Conservation (phyloP, 2,797 vertebrate species). For the Pseudocheirus occidentalis region DNA sequence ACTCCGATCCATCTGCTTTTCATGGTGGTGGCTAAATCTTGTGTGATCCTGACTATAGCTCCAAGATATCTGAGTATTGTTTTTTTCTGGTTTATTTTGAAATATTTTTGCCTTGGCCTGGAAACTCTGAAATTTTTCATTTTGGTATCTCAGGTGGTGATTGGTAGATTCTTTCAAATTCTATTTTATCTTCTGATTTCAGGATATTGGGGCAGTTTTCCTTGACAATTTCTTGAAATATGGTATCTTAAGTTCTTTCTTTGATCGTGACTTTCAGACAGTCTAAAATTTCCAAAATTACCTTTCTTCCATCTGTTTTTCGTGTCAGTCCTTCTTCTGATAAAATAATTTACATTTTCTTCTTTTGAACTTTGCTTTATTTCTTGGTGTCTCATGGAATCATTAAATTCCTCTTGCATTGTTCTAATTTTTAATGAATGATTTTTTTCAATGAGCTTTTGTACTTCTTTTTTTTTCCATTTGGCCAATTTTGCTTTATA, state of each 20-base stretch:
- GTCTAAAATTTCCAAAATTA: background rate
- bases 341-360: background rate
- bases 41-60: background rate
- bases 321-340: background rate
- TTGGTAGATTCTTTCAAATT: background rate
- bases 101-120: background rate
- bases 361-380: background rate
- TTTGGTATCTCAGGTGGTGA: background rate
- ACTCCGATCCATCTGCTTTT: background rate
- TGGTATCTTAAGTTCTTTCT: background rate
- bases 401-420: background rate
- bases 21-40: background rate
- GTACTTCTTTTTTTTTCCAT: background rate
- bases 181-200: background rate
- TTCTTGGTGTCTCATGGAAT: background rate
- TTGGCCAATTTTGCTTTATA: background rate
- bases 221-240: background rate
- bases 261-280: background rate
- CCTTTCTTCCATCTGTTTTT: background rate
- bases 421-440: background rate
- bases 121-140: background rate
- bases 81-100: background rate
- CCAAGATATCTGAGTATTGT: background rate
- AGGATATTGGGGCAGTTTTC: background rate
- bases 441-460: background rate